Evolutionary conservation across 2,888 invertebrate genomes (phyloP).

Genomic region (Drosophila greeni): DNA sequence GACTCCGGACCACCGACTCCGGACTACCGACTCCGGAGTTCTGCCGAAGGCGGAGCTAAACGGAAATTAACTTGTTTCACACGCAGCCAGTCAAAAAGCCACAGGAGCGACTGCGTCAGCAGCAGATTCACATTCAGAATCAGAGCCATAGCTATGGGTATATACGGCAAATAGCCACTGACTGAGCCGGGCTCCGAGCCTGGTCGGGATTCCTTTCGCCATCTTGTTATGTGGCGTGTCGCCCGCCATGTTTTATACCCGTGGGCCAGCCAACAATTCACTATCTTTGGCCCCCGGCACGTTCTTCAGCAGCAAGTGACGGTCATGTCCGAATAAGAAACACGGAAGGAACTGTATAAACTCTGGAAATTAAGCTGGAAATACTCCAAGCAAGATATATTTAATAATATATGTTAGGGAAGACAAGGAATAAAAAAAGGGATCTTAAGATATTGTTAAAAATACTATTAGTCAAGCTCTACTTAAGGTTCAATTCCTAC

Average conservation of each 20-base stretch:
- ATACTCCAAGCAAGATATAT: constrained; percentile 2
- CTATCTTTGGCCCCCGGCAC: constrained; percentile 38
- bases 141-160: constrained; percentile 16
- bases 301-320: constrained; percentile 22
- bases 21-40: constrained; percentile 7
- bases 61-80: constrained; percentile 62
- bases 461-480: neutral
- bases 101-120: constrained; percentile 30
- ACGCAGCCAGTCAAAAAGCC: constrained; percentile 45
- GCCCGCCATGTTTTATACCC: constrained; percentile 39
- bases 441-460: neutral
- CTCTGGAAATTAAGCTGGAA: neutral
- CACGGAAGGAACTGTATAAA: neutral
- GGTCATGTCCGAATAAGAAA: constrained; percentile 26
- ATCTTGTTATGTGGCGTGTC: constrained; percentile 56
- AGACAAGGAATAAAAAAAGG: neutral
- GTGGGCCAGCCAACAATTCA: constrained; percentile 33
- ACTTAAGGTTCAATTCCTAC: too few species aligned
- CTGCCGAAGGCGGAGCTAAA: constrained; percentile 32
- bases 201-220: constrained; percentile 18
- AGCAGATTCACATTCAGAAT: constrained; percentile 24
- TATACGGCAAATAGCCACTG: constrained; percentile 4
- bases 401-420: neutral
- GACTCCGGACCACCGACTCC: neutral
- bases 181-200: constrained; percentile 20